Base-by-base conservation (phyloP, 1,140 invertebrate genomes). In the Diorhabda elongata region DNA sequence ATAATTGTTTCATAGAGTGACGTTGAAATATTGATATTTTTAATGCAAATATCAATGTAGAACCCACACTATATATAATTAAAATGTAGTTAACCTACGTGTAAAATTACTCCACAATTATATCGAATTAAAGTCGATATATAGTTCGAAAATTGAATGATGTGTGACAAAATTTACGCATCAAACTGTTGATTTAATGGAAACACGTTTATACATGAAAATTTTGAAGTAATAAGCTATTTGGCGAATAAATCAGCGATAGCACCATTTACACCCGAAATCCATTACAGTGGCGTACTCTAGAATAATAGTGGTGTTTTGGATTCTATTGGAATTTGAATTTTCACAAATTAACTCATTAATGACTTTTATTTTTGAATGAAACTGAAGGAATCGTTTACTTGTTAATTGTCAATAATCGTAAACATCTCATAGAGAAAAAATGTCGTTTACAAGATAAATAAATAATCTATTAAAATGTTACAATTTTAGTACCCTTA, bases 121-220 rank as follows among this genome's bases (percentile, higher is more conserved):
- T 52, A 52, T 6, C 4, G 47, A 52, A 52, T 52, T 52, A 52
- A 52, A 52, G 47, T 52, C 6, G 47, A 52, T 52, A n/a, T 52
- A n/a, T n/a, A 52, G 3, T 52, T 52, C n/a, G n/a, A 3, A 52
- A 52, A 52, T 52, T 52, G 47, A 52, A n/a, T n/a, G 47, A 52
- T 52, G 47, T 52, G 47, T 52, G 47, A 52, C 47, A 52, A 52
- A 8, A 52, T 52, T 52, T 8, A 52, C 47, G 47, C n/a, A 52
- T n/a, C 47, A 52, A 52, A 52, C 6, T 52, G 47, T 52, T 52
- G 47, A 52, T 52, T 52, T 52, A 52, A 52, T 52, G 47, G 47
- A 52, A 52, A 52, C 47, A 52, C 47, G n/a, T 8, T n/a, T 52
- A 26, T 26, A 52, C 47, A 52, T 52, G 47, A 52, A 52, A 52